A percentile compares a stretch with the other conserved stretches of the same genome.
phyloP scores from a whole-genome alignment of 2,888 invertebrate genomes.

The Venusia cambrica region DNA sequence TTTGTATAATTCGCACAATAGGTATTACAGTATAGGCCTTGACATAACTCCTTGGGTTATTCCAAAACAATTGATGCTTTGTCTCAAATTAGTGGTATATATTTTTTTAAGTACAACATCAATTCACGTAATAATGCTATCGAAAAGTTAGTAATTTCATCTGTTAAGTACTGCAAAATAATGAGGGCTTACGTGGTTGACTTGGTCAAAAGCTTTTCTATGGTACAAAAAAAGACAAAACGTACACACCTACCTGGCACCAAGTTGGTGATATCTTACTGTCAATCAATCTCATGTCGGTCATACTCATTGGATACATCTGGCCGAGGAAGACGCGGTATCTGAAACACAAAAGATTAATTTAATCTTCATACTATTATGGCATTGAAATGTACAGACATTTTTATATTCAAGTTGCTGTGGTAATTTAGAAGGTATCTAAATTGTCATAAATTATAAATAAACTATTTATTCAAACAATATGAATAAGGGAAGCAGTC shows the following conservation, averaged over 20 bases:
- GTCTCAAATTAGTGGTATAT: not conserved
- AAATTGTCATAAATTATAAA: too few relatives aligned
- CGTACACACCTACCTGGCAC: conserved; percentile 84
- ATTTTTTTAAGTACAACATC: not conserved
- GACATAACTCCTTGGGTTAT: conserved; percentile 5
- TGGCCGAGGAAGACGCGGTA: conserved; percentile 86
- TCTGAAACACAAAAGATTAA: conserved; percentile 51
- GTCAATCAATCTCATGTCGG: conserved; percentile 88
- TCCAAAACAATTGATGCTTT: not conserved
- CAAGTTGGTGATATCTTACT: conserved; percentile 88
- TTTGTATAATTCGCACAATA: not conserved
- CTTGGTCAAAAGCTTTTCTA: conserved; percentile 5
- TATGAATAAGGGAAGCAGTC: too few relatives aligned
- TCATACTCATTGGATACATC: conserved; percentile 86
- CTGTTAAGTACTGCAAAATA: too few relatives aligned
- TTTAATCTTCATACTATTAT: too few relatives aligned
- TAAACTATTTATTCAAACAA: too few relatives aligned
- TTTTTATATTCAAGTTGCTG: not conserved
- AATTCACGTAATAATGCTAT: too few relatives aligned
- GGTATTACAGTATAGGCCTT: not conserved
- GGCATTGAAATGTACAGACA: too few relatives aligned
- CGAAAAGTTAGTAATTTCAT: too few relatives aligned
- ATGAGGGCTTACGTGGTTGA: too few relatives aligned
- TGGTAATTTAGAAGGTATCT: too few relatives aligned
- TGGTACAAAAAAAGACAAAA: conserved; percentile 11